Percentiles rank a stretch among this genome's conserved stretches.
These are phyloP conservation scores for Oreonectes daqikongensis DNA, from an alignment of 2,797 vertebrate species.

Conservation along the genomic window DNA sequence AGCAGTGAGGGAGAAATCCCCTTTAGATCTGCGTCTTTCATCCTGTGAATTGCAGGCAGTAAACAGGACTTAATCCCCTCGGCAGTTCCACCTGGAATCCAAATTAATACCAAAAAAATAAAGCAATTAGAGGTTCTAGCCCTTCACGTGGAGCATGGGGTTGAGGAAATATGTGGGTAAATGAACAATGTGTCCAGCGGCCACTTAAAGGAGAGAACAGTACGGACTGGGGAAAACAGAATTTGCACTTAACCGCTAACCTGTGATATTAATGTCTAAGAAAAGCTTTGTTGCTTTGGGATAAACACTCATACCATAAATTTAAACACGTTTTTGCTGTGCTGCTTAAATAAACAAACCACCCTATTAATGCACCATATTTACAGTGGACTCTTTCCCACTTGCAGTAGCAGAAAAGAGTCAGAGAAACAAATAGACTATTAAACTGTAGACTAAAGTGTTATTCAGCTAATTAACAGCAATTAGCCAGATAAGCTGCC, in stretches of 20 bases:
- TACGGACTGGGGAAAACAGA: conserved; percentile 4
- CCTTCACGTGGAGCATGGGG: background rate
- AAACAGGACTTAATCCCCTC: conserved; percentile 62
- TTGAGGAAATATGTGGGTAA: conserved; percentile 16
- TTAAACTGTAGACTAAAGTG: conserved; percentile 11
- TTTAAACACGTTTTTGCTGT: conserved; percentile 12
- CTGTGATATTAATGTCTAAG: conserved; percentile 20
- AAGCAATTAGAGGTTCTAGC: conserved; percentile 52
- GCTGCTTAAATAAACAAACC: conserved; percentile 32
- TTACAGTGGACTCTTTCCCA: background rate
- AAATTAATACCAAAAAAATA: conserved; percentile 59
- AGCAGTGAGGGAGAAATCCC: conserved; percentile 63
- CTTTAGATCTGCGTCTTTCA: conserved; percentile 61
- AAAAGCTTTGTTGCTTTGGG: background rate
- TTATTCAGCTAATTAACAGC: conserved; percentile 54
- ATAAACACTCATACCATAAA: conserved; percentile 2
- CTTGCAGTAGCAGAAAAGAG: conserved; percentile 8
- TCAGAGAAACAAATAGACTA: background rate
- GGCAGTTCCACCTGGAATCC: conserved; percentile 55
- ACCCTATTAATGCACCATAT: background rate
- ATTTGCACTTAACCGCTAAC: background rate
- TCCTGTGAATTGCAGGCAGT: conserved; percentile 55
- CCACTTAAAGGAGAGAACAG: background rate
- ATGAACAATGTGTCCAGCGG: background rate
- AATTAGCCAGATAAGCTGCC: conserved; percentile 57